Percentiles rank a stretch among this genome's conserved stretches.
Conservation (phyloP, 2,113 vertebrate species). For the Apodemus speciosus region DNA sequence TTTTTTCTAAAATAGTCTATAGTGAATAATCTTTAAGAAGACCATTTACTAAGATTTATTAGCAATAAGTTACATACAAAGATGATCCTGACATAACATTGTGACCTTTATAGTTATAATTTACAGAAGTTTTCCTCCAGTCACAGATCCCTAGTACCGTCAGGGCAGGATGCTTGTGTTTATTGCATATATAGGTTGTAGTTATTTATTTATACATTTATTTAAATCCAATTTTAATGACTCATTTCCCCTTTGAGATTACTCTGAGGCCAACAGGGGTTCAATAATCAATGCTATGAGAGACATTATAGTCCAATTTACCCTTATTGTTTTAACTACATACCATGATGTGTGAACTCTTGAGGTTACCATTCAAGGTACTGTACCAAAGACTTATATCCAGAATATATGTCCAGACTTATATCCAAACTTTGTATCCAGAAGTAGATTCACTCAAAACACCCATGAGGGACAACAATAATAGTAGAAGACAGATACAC, state of each 20-base stretch:
- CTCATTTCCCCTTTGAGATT: slow-evolving; percentile 22
- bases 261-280: slow-evolving; percentile 10
- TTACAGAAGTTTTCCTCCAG: neutral
- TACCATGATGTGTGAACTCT: neutral
- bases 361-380: slow-evolving; percentile 1
- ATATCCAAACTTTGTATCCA: too few species aligned
- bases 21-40: neutral
- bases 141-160: neutral
- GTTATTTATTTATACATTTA: neutral
- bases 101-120: neutral
- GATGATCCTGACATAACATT: neutral
- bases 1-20: neutral
- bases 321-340: neutral
- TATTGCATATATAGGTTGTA: neutral
- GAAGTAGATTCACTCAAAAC: too few species aligned
- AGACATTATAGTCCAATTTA: slow-evolving; percentile 34
- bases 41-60: neutral
- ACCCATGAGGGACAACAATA: neutral
- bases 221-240: neutral
- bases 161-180: neutral
- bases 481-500: neutral
- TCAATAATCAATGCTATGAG: slow-evolving; percentile 34
- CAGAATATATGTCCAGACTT: neutral
- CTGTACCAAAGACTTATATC: neutral
- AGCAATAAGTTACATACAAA: neutral